phyloP scores from a whole-genome alignment of 2,797 vertebrate species.

The Acanthis flammea region DNA sequence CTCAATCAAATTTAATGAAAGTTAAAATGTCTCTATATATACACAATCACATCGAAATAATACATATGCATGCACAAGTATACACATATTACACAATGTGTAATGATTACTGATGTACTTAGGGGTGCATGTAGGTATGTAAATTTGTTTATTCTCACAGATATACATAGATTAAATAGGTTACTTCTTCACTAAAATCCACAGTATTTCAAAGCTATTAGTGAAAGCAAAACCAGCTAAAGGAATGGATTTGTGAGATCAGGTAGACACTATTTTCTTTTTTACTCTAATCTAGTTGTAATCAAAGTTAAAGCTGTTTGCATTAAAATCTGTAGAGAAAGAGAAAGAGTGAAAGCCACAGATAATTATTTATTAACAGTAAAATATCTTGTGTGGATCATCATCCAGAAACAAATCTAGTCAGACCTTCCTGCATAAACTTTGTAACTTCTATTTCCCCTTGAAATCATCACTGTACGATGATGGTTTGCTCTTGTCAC shows the following conservation, averaged over 20 bases:
- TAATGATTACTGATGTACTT: not conserved
- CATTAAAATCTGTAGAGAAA: not conserved
- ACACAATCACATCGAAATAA: not conserved
- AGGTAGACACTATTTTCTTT: not conserved
- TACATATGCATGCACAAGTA: not conserved
- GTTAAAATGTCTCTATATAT: not conserved
- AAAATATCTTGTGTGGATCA: not conserved
- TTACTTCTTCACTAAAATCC: not conserved
- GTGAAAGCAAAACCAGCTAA: not conserved
- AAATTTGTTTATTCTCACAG: not conserved
- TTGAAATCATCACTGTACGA: not conserved
- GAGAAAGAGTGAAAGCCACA: accelerated
- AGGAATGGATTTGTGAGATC: not conserved
- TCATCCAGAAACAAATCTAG: not conserved
- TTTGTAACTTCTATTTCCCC: not conserved
- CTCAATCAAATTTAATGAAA: not conserved
- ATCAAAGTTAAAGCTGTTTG: not conserved
- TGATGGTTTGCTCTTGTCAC: not conserved
- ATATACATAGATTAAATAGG: not conserved
- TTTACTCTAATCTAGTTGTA: not conserved
- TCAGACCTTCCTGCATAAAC: not conserved
- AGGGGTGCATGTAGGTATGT: not conserved
- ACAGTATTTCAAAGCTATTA: not conserved
- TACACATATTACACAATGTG: not conserved
- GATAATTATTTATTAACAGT: not conserved